phyloP scores from a whole-genome alignment of 2,113 vertebrate genomes.

The Eurypyga helias region DNA sequence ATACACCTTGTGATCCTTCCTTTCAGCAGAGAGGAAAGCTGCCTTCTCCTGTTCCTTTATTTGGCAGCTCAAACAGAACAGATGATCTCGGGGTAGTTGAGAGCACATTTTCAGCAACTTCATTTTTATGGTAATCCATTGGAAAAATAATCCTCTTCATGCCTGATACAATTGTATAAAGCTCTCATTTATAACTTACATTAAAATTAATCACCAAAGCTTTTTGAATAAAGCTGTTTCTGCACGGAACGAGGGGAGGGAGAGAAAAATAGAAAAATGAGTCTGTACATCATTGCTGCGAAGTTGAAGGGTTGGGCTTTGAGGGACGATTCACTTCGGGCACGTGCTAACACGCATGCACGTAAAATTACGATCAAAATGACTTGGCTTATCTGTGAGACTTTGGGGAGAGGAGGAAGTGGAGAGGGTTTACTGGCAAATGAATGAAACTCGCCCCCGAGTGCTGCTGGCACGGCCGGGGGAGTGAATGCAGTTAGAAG shows the following conservation, averaged over 20 bases:
- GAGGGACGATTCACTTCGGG: not conserved
- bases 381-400: not conserved
- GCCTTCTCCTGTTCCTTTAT: not conserved
- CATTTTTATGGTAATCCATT: constrained; percentile 69
- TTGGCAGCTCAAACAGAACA: not conserved
- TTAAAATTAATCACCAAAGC: constrained; percentile 62
- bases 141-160: constrained; percentile 69
- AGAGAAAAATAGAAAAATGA: not conserved
- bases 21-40: not conserved
- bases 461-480: not conserved
- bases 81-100: constrained; percentile 3
- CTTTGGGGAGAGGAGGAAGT: not conserved
- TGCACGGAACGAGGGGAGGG: not conserved
- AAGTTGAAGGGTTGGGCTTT: not conserved
- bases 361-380: not conserved
- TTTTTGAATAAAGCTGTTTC: constrained; percentile 48
- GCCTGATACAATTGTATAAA: constrained; percentile 54
- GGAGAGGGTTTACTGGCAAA: not conserved
- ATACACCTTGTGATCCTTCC: not conserved
- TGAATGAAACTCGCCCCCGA: not conserved
- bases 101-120: constrained; percentile 41
- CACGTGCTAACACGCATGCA: not conserved
- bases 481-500: accelerated
- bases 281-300: not conserved
- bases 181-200: constrained; percentile 62